Evolutionary conservation across 2,888 invertebrate genomes (phyloP), one percentile per base, ranked within the genome.

Genomic region (Ophraella communa): DNA sequence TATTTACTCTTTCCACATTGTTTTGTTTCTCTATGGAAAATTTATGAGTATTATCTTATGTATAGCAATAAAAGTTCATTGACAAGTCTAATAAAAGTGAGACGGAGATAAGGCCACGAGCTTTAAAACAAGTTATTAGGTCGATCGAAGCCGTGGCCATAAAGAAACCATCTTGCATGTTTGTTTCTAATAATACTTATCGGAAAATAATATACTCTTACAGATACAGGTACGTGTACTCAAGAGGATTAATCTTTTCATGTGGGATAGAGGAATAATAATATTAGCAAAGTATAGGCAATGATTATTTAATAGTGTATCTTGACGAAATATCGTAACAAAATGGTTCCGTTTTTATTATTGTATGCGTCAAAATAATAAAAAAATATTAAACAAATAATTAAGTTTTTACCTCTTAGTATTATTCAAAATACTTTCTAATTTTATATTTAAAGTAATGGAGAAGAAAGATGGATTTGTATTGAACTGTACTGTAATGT

Each of bases 41-140:
- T n/a, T n/a, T n/a, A n/a, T n/a, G n/a, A n/a, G n/a, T n/a, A n/a
- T 14, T 39, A n/a, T 39, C 3, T 39, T 3, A 7, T 14, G 14
- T 39, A 8, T 1, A 51, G 17, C 14, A 30, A n/a, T n/a, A n/a
- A n/a, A n/a, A 8, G 27, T 51, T 33, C 53, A 21, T 30, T 53
- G 35, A 35, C 49, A 24, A 24, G 49, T 23, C 49, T 49, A 49
- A 24, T 23, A 24, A 23, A 24, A 24, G 49, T 67, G 62, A 14
- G 71, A 71, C 72, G 69, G 73, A 23, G 49, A 49, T 56, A 49
- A 51, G 14, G 39, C 74, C 73, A 71, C 73, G 70, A 76, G 72
- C 74, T 73, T 69, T 68, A 68, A 73, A 77, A 78, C 78, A 74
- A 77, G 77, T 77, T 78, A 77, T 76, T 76, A 75, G 74, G 74